A percentile compares a stretch with the other conserved stretches of the same genome.
These are phyloP conservation scores for Pantherophis alleghaniensis DNA, from an alignment of 2,797 vertebrate genomes.

Conservation along the genomic window DNA sequence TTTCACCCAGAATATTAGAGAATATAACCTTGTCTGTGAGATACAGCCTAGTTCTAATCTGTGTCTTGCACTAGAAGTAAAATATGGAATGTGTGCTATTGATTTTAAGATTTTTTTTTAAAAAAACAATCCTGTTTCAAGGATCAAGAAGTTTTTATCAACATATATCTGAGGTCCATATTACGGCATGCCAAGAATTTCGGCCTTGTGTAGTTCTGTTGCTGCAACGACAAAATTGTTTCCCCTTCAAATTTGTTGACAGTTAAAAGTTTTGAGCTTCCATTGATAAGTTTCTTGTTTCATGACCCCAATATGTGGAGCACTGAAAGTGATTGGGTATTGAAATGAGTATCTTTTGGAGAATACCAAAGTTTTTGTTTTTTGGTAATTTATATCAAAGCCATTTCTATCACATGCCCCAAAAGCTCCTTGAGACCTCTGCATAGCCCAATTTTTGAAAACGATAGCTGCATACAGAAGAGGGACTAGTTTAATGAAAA, in stretches of 20 bases:
- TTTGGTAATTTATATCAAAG: background rate
- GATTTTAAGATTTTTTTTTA: background rate
- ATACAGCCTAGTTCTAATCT: background rate
- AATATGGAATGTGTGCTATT: background rate
- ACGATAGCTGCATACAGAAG: background rate
- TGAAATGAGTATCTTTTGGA: background rate
- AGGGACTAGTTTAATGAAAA: too few relatives aligned
- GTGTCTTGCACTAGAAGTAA: background rate
- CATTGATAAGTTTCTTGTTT: background rate
- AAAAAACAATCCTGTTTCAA: background rate
- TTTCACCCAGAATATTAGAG: background rate
- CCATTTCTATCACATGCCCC: background rate
- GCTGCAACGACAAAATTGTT: background rate
- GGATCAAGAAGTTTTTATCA: background rate
- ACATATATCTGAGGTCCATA: background rate
- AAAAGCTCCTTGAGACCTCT: background rate
- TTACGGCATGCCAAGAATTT: background rate
- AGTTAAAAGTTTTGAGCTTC: background rate
- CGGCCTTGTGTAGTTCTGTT: background rate
- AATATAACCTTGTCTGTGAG: background rate
- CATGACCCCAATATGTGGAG: background rate
- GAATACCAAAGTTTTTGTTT: background rate
- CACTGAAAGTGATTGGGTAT: background rate
- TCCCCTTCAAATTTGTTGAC: background rate
- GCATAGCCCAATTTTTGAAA: background rate